Percentiles rank a stretch among this genome's conserved stretches.
phyloP scores from a whole-genome alignment of 2,888 invertebrate genomes.

The Drosophila stalkeri region DNA sequence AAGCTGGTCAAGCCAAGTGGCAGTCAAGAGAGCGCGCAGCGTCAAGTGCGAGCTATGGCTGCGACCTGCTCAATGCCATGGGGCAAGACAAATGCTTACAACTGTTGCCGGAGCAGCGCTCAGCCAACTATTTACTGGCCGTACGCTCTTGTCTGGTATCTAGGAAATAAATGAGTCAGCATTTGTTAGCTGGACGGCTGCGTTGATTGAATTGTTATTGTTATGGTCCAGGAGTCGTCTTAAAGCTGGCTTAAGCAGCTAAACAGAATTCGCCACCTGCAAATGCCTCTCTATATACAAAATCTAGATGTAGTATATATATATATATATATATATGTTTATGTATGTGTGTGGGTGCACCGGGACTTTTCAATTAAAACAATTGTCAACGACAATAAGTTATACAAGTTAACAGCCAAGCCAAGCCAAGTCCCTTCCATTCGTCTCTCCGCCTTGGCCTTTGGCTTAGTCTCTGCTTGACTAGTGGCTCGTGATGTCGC shows the following conservation, averaged over 20 bases:
- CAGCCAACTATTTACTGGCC: conserved; percentile 40
- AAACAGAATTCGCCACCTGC: conserved; percentile 23
- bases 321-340: background rate
- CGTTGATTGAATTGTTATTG: conserved; percentile 64
- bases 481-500: conserved; percentile 49
- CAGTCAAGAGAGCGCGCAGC: conserved; percentile 46
- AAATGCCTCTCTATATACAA: background rate
- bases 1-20: conserved; percentile 54
- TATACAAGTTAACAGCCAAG: conserved; percentile 55
- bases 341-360: background rate
- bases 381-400: conserved; percentile 77
- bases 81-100: conserved; percentile 55
- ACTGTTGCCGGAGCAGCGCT: conserved; percentile 44
- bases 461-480: conserved; percentile 4
- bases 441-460: background rate
- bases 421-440: background rate
- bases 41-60: conserved; percentile 51
- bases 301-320: background rate
- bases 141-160: conserved; percentile 34
- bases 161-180: conserved; percentile 74
- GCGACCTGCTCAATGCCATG: conserved; percentile 16
- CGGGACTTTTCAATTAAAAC: conserved; percentile 75
- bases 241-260: conserved; percentile 41
- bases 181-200: conserved; percentile 57
- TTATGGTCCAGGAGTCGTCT: conserved; percentile 42